Base-by-base conservation (phyloP, 2,113 vertebrate genomes). In the Potamarius usumacintae region DNA sequence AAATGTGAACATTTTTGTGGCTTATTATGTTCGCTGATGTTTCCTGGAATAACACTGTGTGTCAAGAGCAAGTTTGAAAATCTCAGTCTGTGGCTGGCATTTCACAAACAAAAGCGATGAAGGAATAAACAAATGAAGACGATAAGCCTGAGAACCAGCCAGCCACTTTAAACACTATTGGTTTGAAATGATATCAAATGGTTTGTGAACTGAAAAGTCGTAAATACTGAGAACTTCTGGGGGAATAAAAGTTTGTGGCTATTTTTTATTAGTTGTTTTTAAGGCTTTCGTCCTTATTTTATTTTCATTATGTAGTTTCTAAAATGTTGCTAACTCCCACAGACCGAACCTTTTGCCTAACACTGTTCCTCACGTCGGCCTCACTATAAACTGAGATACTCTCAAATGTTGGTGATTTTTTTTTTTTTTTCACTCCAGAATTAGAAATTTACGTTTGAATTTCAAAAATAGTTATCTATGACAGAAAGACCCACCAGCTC, bases 141-240 rank as follows among this genome's bases (percentile, higher is more conserved):
- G n/a, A 85, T 69, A 4, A 17, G 25, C 86, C 86, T 87, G 79
- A 87, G 86, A 87, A 78, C 65, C 10, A 8, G n/a, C 72, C 48
- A 10, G n/a, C 72, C 48, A 10, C 65, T 27, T 62, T 78, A 52
- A 87, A 87, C 86, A 87, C 86, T 87, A 87, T 65, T 15, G 42
- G 27, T 84, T 50, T 77, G 9, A 57, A 48, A 83, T 67, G 5
- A 12, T 34, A 25, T 63, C 57, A 17, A n/a, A 30, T 25, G 63
- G 48, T 83, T 18, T 52, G 17, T 60, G 60, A 34, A 30, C 58
- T 34, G 17, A 53, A 69, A 81, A 2, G 20, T 58, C 65, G 0
- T 27, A 25, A 69, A 84, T 84, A 69, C 62, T 71, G 82, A 84
- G 82, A 42, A 62, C 30, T 62, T 42, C 1, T 69, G 60, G 20